Conservation (phyloP, 2,113 vertebrate genomes). For the Odocoileus virginianus region DNA sequence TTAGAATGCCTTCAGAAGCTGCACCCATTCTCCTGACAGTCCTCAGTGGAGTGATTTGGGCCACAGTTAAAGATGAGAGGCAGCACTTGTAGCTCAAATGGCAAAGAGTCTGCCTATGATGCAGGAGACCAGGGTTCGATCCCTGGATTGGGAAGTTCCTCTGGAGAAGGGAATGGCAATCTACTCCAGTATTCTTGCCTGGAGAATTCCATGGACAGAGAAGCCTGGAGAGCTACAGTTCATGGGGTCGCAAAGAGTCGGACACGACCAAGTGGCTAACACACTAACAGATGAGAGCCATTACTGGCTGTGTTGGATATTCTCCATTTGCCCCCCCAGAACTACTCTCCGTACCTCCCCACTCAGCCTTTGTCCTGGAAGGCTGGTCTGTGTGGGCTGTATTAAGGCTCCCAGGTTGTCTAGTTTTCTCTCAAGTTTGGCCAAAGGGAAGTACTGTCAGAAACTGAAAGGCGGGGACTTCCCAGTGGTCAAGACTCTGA, state of each 20-base stretch:
- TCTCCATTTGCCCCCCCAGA: neutral
- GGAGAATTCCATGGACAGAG: neutral
- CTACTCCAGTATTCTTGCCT: neutral
- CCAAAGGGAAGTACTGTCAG: neutral
- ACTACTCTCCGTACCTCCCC: neutral
- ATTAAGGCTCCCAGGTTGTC: neutral
- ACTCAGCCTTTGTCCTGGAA: neutral
- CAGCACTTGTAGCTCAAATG: neutral
- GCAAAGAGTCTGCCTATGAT: neutral
- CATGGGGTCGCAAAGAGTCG: fast-evolving
- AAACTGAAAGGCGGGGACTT: neutral
- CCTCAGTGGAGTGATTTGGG: neutral
- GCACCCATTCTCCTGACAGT: neutral
- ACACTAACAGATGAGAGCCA: neutral
- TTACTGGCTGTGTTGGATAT: neutral
- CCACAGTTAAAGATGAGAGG: neutral
- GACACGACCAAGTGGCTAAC: fast-evolving
- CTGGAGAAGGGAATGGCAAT: neutral
- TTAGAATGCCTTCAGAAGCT: neutral
- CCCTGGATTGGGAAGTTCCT: neutral
- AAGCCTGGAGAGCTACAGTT: neutral
- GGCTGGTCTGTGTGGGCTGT: neutral
- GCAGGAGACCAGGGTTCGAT: neutral
- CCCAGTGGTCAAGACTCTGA: neutral
- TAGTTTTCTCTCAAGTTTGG: neutral